Base-by-base conservation (phyloP, 2,888 invertebrate genomes). In the Aphidius colemani region DNA sequence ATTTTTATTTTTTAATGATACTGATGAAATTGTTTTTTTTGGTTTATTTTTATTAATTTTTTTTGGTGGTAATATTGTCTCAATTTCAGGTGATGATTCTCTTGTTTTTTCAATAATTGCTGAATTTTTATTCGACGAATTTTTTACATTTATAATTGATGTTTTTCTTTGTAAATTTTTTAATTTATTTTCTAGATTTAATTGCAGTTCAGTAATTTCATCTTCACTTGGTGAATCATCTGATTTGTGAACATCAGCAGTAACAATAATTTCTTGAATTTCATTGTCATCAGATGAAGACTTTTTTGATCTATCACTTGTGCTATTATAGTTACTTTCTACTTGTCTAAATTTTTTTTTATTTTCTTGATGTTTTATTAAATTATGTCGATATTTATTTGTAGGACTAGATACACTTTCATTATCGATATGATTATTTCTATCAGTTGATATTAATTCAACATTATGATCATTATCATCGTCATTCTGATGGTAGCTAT, bases 11-110 rank as follows among this genome's bases (percentile, higher is more conserved):
- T 44, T 59, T 39, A 30, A 39, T 6, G 30, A 30, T 30, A 30
- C 30, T 5, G 61, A 65, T 39, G 49, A 30, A 18, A 58, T 55
- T 10, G 65, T 59, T 53, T 59, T 62, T 13, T 53, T 65, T 6
- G 44, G 13, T 57, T 51, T 39, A 18, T 0, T 45, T 43, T 40
- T 8, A 39, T 7, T 53, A 30, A 40, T 39, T 53, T 30, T n/a
- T 6, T n/a, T 13, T 11, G 61, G 45, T 11, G 64, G 59, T 56
- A 64, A 64, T n/a, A 64, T 56, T 41, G 60, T 64, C 46, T 57
- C 45, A 6, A 64, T 64, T 18, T 64, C 56, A 39, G 60, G 57
- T 7, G 61, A 56, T n/a, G 46, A 40, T 3, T 57, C 57, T 10
- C 57, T 46, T 5, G 9, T 45, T 7, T 39, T 11, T 55, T 2